Conservation (phyloP, 2,888 invertebrate species). For the Acanthosepion lycidas region DNA sequence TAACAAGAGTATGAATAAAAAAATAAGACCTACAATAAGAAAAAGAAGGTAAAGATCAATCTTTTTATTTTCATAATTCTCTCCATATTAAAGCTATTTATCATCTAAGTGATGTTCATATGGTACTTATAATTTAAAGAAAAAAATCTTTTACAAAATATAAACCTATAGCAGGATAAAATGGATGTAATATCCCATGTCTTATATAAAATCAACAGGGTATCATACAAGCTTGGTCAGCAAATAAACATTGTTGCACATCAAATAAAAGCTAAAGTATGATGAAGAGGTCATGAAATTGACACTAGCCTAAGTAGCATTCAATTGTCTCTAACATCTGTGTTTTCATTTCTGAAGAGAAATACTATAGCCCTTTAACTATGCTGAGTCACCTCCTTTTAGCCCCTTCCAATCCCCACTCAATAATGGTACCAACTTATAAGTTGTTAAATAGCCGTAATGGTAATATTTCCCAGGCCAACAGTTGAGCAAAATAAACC, state of each 20-base stretch:
- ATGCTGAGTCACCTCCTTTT: not conserved
- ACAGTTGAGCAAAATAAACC: not conserved
- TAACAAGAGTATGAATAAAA: not conserved
- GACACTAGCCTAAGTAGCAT: not conserved
- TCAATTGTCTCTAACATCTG: conserved; percentile 21
- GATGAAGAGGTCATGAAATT: conserved; percentile 11
- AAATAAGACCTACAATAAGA: too few species aligned
- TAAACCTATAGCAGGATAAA: too few species aligned
- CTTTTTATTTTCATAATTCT: too few species aligned
- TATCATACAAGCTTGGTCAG: not conserved
- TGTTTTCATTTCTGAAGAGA: not conserved
- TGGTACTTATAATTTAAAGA: too few species aligned
- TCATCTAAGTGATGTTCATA: too few species aligned
- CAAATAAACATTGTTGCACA: not conserved
- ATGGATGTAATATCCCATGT: not conserved
- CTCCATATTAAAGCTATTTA: too few species aligned
- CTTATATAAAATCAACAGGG: not conserved
- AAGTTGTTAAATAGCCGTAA: not conserved
- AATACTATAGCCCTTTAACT: not conserved
- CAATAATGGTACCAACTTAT: not conserved
- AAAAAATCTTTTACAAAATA: too few species aligned
- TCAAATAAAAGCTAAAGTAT: not conserved
- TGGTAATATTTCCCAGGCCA: not conserved
- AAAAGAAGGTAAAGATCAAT: too few species aligned
- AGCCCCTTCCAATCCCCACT: not conserved